phyloP scores from a whole-genome alignment of 2,113 vertebrate genomes.

The Oreotragus oreotragus region DNA sequence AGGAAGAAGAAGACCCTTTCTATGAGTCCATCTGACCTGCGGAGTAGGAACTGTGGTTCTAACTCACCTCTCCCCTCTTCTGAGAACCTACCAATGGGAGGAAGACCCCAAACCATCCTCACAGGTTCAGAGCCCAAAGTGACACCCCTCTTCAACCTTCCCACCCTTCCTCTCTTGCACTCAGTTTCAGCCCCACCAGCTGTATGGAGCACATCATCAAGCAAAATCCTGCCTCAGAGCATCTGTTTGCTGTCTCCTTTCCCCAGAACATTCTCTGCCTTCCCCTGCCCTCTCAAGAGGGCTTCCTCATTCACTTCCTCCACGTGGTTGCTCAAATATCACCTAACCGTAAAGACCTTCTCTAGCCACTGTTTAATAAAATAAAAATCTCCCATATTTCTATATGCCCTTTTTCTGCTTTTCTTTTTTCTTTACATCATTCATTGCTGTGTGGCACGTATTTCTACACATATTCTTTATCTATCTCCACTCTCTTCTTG shows the following conservation, averaged over 20 bases:
- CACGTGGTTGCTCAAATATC: not conserved
- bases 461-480: not conserved
- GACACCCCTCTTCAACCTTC: too few relatives aligned
- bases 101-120: not conserved
- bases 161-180: not conserved
- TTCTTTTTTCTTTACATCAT: not conserved
- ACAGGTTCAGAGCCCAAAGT: not conserved
- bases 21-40: not conserved
- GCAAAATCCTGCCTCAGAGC: not conserved
- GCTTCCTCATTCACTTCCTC: not conserved
- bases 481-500: not conserved
- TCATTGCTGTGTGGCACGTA: too few relatives aligned
- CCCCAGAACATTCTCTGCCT: not conserved
- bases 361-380: not conserved
- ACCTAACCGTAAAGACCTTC: not conserved
- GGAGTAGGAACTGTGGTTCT: rapidly evolving
- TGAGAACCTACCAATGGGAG: not conserved
- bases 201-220: not conserved
- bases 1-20: not conserved
- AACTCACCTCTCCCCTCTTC: not conserved
- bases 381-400: not conserved
- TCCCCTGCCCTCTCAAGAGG: rapidly evolving
- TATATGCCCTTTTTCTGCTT: not conserved
- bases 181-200: not conserved
- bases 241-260: not conserved